A percentile compares a stretch with the other conserved stretches of the same genome.
These are phyloP conservation scores for Colaptes auratus DNA, from an alignment of 2,113 vertebrate genomes.

Conservation along the genomic window DNA sequence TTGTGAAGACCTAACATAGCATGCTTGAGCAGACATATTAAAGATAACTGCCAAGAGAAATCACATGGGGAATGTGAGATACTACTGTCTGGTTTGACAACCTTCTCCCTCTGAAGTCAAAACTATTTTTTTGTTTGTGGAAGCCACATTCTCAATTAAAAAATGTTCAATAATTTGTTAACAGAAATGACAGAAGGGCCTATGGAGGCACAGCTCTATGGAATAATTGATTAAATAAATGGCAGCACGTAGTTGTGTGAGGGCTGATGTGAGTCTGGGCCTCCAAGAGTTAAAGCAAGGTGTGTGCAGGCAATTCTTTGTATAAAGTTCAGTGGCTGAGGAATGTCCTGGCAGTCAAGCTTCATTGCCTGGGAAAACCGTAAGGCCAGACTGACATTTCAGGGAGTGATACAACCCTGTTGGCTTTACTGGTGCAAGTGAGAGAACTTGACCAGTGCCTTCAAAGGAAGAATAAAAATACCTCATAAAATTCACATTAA, in stretches of 20 bases:
- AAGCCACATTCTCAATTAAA: background rate
- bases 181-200: background rate
- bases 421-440: background rate
- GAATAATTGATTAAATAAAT: background rate
- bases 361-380: slow-evolving; percentile 58
- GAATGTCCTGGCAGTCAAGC: slow-evolving; percentile 54
- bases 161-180: background rate
- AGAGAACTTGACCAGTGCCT: background rate
- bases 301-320: background rate
- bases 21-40: background rate
- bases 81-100: background rate
- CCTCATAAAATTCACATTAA: background rate
- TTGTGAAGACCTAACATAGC: background rate
- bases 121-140: background rate
- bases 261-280: background rate
- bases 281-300: slow-evolving; percentile 41
- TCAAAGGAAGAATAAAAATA: slow-evolving; percentile 15
- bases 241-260: background rate
- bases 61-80: background rate
- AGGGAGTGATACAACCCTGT: background rate
- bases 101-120: background rate
- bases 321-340: slow-evolving; percentile 35
- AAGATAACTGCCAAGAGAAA: slow-evolving; percentile 20
- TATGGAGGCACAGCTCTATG: background rate
- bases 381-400: slow-evolving; percentile 8